phyloP scores from a whole-genome alignment of 53 echinoderm and acorn worm species.

The Zoroaster sp. region DNA sequence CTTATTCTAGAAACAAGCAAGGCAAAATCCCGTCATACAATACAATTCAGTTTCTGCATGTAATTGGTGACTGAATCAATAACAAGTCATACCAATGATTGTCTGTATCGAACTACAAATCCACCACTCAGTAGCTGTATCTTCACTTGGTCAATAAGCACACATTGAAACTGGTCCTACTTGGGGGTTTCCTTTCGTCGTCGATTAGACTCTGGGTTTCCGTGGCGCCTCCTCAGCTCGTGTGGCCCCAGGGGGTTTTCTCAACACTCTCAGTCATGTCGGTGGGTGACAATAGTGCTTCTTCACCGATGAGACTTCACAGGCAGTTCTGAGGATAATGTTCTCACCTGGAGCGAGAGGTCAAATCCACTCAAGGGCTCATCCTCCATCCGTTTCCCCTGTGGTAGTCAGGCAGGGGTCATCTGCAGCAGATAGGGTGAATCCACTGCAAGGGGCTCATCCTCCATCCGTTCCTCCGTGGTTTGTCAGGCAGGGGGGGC shows the following conservation, averaged over 20 bases:
- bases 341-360: neutral
- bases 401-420: too few species aligned
- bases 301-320: neutral
- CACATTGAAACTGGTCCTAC: slow-evolving; percentile 7
- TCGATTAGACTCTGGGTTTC: neutral
- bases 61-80: neutral
- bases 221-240: neutral
- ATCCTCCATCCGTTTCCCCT: too few species aligned
- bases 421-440: neutral
- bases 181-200: slow-evolving; percentile 11
- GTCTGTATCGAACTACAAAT: slow-evolving; percentile 1
- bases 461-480: too few species aligned
- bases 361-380: too few species aligned
- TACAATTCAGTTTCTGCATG: neutral
- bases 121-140: neutral
- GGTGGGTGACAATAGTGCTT: neutral
- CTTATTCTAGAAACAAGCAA: neutral
- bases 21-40: neutral
- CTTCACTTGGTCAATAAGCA: neutral
- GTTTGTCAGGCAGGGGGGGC: too few species aligned
- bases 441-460: neutral
- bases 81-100: neutral
- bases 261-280: neutral
- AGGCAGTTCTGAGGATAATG: neutral
- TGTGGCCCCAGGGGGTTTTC: neutral